Conservation (phyloP, 2,797 vertebrate species). For the Cossypha niveicapilla region DNA sequence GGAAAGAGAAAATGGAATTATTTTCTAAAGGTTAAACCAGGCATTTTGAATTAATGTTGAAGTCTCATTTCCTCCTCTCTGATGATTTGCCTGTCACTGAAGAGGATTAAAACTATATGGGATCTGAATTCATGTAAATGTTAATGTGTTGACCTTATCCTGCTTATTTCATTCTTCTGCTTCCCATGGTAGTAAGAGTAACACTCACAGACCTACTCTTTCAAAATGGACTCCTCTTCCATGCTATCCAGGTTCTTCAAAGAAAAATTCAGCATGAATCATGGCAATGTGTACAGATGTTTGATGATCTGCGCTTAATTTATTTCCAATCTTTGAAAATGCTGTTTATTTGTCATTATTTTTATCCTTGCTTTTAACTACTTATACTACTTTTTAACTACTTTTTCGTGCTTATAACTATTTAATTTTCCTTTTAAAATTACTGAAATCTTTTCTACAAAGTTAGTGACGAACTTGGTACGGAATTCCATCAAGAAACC, state of each 20-base stretch:
- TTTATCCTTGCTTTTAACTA: not conserved
- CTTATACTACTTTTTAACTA: too few species aligned
- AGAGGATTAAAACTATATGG: conserved; percentile 14
- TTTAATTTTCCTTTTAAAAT: not conserved
- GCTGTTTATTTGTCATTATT: not conserved
- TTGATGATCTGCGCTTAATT: not conserved
- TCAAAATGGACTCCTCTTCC: not conserved
- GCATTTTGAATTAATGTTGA: conserved; percentile 46
- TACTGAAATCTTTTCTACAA: not conserved
- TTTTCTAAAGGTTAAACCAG: conserved; percentile 50
- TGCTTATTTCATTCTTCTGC: conserved; percentile 6
- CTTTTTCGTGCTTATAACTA: not conserved
- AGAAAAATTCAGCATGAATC: not conserved
- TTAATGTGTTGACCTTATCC: conserved; percentile 55
- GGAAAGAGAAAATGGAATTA: conserved; percentile 18
- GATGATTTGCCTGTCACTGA: conserved; percentile 13
- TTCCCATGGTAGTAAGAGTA: not conserved
- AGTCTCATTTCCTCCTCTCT: conserved; percentile 29
- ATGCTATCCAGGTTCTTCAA: not conserved
- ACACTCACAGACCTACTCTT: not conserved
- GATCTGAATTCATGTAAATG: conserved; percentile 47
- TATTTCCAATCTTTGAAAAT: not conserved
- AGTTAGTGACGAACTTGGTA: not conserved
- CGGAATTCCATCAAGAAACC: not conserved
- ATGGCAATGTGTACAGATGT: not conserved